phyloP scores from a whole-genome alignment of 2,797 vertebrate species.

The Arnoldichthys spilopterus region DNA sequence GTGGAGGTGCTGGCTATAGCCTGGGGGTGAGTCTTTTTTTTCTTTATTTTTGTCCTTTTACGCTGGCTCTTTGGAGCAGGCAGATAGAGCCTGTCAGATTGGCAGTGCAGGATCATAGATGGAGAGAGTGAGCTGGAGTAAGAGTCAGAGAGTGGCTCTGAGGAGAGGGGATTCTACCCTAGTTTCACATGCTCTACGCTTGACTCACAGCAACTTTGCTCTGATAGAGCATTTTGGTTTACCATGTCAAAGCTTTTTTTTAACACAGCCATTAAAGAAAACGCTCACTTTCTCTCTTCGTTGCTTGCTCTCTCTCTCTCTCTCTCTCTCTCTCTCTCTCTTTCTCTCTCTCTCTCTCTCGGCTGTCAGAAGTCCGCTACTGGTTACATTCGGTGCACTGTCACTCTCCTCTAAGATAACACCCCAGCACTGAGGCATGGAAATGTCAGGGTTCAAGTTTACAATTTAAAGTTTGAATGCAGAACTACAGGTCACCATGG shows the following conservation, averaged over 20 bases:
- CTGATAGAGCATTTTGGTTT: conserved; percentile 45
- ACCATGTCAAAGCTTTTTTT: conserved; percentile 37
- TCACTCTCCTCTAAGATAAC: conserved; percentile 53
- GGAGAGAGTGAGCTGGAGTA: conserved; percentile 21
- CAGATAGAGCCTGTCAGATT: conserved; percentile 53
- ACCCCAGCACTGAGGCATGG: conserved; percentile 66
- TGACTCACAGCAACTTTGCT: conserved; percentile 44
- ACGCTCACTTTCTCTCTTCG: conserved; percentile 35
- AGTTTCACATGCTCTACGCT: conserved; percentile 38
- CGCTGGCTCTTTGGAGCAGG: conserved; percentile 47
- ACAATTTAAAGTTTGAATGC: conserved; percentile 67
- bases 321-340: conserved; percentile 39
- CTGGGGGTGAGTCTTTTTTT: conserved; percentile 56
- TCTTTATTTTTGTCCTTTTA: conserved; percentile 55
- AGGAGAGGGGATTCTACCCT: conserved; percentile 49
- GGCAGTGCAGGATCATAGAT: conserved; percentile 51
- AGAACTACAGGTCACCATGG: conserved; percentile 73
- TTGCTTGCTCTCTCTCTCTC: conserved; percentile 44
- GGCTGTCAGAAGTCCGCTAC: conserved; percentile 50
- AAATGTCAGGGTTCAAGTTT: conserved; percentile 81
- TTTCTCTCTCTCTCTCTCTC: conserved; percentile 8
- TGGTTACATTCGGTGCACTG: conserved; percentile 54
- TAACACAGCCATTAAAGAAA: conserved; percentile 27
- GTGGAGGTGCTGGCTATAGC: conserved; percentile 64
- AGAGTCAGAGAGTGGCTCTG: conserved; percentile 36